Percentiles rank a stretch among this genome's conserved stretches.
Conservation (phyloP, 2,113 vertebrate genomes). For the Zosterops borbonicus region DNA sequence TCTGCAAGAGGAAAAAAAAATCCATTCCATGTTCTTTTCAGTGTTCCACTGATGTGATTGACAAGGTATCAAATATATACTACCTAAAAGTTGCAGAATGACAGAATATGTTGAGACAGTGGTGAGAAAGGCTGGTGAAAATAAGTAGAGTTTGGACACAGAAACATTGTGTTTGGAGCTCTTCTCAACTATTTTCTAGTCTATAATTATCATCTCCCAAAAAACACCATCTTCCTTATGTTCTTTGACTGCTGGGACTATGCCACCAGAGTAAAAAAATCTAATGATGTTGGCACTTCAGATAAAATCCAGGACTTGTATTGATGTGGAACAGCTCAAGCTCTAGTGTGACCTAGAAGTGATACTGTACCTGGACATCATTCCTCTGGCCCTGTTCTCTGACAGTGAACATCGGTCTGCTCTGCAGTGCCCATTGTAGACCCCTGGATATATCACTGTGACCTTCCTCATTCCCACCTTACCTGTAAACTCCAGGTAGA, state of each 20-base stretch:
- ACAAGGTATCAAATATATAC: not conserved
- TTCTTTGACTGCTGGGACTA: not conserved
- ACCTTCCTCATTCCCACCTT: not conserved
- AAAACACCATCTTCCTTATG: not conserved
- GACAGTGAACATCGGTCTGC: not conserved
- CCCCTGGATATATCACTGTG: not conserved
- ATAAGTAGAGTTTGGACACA: not conserved
- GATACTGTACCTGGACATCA: not conserved
- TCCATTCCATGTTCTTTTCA: not conserved
- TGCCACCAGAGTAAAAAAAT: not conserved
- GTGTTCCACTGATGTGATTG: not conserved
- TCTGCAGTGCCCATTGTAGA: rapidly evolving
- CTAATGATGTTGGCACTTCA: rapidly evolving
- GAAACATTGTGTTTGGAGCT: not conserved
- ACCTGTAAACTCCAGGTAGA: not conserved
- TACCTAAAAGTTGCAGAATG: not conserved
- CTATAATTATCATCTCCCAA: not conserved
- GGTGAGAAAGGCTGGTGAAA: not conserved
- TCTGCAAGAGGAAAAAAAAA: not conserved
- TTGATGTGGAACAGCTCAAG: not conserved
- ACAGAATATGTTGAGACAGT: not conserved
- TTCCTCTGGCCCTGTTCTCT: not conserved
- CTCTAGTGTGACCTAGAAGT: not conserved
- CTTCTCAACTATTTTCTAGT: not conserved
- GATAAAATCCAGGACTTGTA: not conserved